These are phyloP conservation scores for Cantharis flavilabris DNA, from an alignment of 2,888 invertebrate genomes.

Conservation along the genomic window DNA sequence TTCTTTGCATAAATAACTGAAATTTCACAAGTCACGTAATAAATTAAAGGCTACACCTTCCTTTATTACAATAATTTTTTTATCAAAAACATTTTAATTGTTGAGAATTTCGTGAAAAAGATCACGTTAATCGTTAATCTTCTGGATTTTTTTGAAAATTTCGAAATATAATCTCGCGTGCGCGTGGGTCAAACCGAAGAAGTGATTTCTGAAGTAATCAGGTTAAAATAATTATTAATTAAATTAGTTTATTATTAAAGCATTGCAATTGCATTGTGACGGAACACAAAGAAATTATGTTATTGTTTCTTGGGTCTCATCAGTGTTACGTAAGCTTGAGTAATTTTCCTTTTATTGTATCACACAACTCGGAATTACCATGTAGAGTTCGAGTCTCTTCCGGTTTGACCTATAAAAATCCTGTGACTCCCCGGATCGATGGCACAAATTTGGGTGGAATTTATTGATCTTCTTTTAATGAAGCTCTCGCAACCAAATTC, in stretches of 20 bases:
- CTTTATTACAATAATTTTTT: not conserved
- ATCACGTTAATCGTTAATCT: not conserved
- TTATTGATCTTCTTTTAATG: not conserved
- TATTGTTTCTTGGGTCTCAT: not conserved
- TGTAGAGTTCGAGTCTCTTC: not conserved
- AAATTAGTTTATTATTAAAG: not conserved
- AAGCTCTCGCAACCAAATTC: not conserved
- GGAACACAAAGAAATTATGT: not conserved
- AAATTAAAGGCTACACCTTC: not conserved
- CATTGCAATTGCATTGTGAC: not conserved
- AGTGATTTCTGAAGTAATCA: not conserved
- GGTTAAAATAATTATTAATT: not conserved
- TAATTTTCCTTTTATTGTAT: not conserved
- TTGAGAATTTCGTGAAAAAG: not conserved
- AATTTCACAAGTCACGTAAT: not conserved
- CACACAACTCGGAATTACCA: not conserved
- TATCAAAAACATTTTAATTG: not conserved
- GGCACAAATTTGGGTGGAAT: not conserved
- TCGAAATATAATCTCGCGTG: not conserved
- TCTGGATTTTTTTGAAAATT: not conserved
- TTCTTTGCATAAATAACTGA: not conserved
- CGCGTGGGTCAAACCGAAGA: not conserved
- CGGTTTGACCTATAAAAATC: not conserved
- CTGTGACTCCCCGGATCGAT: not conserved
- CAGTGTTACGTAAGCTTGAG: not conserved